Conservation (phyloP, 2,797 vertebrate genomes). For the Chrysocyon brachyurus region DNA sequence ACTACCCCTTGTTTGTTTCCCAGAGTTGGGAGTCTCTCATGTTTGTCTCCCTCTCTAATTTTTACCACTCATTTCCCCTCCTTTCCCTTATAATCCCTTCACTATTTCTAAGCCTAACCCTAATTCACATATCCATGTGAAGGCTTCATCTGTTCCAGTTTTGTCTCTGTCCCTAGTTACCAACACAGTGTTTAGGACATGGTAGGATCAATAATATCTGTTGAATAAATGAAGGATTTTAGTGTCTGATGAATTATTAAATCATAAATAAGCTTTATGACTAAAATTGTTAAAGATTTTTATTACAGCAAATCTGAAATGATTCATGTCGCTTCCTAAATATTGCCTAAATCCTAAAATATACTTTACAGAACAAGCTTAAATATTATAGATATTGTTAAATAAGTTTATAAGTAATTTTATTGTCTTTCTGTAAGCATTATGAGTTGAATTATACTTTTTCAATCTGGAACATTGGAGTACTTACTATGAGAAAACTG, state of each 20-base stretch:
- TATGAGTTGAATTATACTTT: not conserved
- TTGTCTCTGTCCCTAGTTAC: not conserved
- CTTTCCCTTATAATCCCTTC: no score
- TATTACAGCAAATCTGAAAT: constrained; percentile 23
- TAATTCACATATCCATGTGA: constrained; percentile 5
- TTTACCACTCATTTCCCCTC: no score
- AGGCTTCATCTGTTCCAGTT: not conserved
- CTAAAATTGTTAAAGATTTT: not conserved
- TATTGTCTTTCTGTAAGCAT: not conserved
- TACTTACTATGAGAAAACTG: not conserved
- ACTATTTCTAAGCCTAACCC: no score
- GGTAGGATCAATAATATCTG: not conserved
- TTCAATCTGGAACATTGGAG: constrained; percentile 15
- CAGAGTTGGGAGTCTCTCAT: no score
- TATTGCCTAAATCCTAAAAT: constrained; percentile 4
- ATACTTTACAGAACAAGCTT: not conserved
- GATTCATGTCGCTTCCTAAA: not conserved
- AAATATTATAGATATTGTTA: not conserved
- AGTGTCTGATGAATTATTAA: not conserved
- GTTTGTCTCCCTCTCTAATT: no score
- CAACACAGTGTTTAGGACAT: not conserved
- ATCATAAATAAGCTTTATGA: not conserved
- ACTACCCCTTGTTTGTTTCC: no score
- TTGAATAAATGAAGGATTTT: not conserved
- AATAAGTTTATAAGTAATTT: not conserved